Evolutionary conservation across 2,888 invertebrate genomes (phyloP).

Genomic region (Lucinisca nassula): DNA sequence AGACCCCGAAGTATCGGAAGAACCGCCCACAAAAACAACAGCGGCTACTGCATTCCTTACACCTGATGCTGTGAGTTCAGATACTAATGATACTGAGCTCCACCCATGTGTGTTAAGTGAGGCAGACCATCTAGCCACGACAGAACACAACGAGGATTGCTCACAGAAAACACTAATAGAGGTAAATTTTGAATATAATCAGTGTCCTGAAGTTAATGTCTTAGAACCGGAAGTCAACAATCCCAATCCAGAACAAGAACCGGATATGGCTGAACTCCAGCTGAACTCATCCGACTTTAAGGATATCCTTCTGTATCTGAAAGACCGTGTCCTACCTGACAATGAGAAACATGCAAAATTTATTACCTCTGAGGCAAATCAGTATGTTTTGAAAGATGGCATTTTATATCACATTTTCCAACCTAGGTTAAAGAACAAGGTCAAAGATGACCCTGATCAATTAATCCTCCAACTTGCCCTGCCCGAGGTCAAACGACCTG

Average conservation of each 20-base stretch:
- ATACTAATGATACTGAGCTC: no score
- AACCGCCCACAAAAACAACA: not conserved
- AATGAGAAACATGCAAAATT: not conserved
- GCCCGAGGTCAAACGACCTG: conserved; percentile 13
- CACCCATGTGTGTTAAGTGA: no score
- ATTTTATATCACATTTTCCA: conserved; percentile 42
- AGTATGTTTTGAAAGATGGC: not conserved
- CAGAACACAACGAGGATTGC: no score
- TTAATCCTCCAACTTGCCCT: conserved; percentile 37
- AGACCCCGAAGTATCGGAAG: not conserved
- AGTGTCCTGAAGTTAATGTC: not conserved
- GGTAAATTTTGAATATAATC: not conserved
- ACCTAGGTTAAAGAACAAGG: not conserved
- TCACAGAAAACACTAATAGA: no score
- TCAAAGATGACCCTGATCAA: not conserved
- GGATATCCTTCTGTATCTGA: not conserved
- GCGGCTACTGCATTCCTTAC: not conserved
- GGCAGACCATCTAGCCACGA: no score
- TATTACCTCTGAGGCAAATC: conserved; percentile 10
- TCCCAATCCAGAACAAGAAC: not conserved
- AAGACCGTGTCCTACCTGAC: not conserved
- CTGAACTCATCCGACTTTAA: conserved; percentile 23
- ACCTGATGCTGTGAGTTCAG: no score
- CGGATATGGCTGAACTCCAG: not conserved
- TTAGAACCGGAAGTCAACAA: not conserved